Conservation (phyloP, 2,888 invertebrate species). For the Cylloceria caligata region DNA sequence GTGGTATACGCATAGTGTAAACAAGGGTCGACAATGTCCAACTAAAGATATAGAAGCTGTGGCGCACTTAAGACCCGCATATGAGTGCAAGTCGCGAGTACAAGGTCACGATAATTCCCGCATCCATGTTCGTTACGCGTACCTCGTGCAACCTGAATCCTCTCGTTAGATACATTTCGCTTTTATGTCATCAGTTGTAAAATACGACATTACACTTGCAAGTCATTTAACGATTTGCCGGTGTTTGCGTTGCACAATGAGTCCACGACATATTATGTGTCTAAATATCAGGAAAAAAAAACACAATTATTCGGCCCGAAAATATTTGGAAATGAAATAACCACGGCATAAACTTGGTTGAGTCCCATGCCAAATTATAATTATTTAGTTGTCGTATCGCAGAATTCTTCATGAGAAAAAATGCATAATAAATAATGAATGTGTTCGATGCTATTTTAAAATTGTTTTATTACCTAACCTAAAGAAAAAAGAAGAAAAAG, state of each 20-base stretch:
- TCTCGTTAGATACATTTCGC: constrained; percentile 56
- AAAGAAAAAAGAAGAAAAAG: too few species aligned
- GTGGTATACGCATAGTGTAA: constrained; percentile 5
- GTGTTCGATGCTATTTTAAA: too few species aligned
- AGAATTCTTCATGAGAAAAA: too few species aligned
- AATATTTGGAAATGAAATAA: too few species aligned
- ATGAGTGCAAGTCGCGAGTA: constrained; percentile 19
- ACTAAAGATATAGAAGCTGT: constrained; percentile 3
- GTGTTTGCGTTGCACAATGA: constrained; percentile 15
- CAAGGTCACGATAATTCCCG: constrained; percentile 64
- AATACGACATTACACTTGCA: not conserved
- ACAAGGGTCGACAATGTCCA: not conserved
- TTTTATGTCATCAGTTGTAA: constrained; percentile 7
- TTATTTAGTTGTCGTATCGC: too few species aligned
- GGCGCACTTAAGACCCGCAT: constrained; percentile 39
- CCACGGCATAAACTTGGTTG: too few species aligned
- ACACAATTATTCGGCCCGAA: too few species aligned
- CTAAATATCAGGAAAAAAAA: too few species aligned
- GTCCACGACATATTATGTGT: too few species aligned
- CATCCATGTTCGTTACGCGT: constrained; percentile 50
- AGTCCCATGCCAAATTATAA: too few species aligned
- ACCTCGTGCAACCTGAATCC: constrained; percentile 53
- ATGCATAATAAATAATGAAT: too few species aligned
- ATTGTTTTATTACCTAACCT: too few species aligned
- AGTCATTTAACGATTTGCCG: not conserved